Base-by-base conservation (phyloP, 1,140 invertebrate species). In the Cyrtorhinus lividipennis region DNA sequence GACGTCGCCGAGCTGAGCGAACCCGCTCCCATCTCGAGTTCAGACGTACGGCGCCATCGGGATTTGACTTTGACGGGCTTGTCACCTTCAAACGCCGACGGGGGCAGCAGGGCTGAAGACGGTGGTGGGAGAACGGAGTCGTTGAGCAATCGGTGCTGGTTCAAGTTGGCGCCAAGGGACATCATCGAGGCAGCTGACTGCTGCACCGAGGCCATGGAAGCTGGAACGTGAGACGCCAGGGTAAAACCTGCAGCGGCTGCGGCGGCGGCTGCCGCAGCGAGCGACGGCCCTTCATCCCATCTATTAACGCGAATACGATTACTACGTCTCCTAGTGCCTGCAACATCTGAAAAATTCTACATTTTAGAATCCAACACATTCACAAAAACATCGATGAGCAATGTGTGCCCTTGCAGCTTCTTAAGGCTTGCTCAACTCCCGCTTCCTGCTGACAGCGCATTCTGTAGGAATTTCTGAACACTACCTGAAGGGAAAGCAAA, bases 21-120 rank as follows among this genome's bases (percentile, higher is more conserved):
- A 1, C 48, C 67, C 60, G 78, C 76, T 15, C 80, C 79, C 82
- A 85, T 84, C 73, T 92, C 88, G 45, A 90, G 74, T 72, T 92
- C 88, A 75, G 87, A 89, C 1, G 84, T 87, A 64, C 87, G 74
- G 57, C 88, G 73, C 88, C 90, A 92, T 24, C 88, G 76, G 2
- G 88, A 90, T 72, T 92, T 92, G 0, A 92, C 87, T 77, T 90
- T 90, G 3, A 88, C 84, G 1, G 86, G 86, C 74, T 83, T 86
- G 44, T 80, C 80, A 2, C 73, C 72, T 38, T 79, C 78, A 30
- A 65, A 68, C 3, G 8, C 20, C 12, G 45, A 20, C 1, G 23
- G 30, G 26, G 22, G 45, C n/a, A 23, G 20, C 26, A 26, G 22
- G 2, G 58, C 18, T 15, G 58, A 26, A 2, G 58, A n/a, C 23